Evolutionary conservation across 2,888 invertebrate species (phyloP).

Genomic region (Linnaemya tessellans): DNA sequence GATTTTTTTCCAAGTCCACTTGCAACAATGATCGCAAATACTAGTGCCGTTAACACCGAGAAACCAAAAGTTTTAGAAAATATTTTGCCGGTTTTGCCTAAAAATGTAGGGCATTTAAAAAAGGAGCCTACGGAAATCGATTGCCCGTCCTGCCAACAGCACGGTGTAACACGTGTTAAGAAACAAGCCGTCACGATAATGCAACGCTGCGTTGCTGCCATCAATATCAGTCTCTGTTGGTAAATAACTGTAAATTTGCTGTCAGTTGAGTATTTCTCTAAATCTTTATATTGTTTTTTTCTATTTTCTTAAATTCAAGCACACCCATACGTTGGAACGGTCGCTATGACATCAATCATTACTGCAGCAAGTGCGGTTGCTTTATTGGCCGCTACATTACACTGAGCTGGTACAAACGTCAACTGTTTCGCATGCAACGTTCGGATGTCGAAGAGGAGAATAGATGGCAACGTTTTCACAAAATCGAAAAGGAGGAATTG

Average conservation of each 20-base stretch:
- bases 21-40: conserved; percentile 37
- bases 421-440: conserved; percentile 78
- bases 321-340: conserved; percentile 79
- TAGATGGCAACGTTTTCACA: conserved; percentile 77
- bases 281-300: background rate
- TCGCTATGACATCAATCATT: conserved; percentile 80
- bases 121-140: conserved; percentile 76
- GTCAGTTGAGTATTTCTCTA: background rate
- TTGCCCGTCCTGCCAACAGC: conserved; percentile 78
- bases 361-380: conserved; percentile 81
- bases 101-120: conserved; percentile 77
- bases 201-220: conserved; percentile 75
- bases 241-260: conserved; percentile 65
- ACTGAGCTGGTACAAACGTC: conserved; percentile 80
- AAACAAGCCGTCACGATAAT: conserved; percentile 76
- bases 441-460: conserved; percentile 77
- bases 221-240: conserved; percentile 80
- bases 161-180: conserved; percentile 74
- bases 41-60: conserved; percentile 24
- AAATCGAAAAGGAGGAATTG: conserved; percentile 77
- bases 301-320: conserved; percentile 70
- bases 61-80: conserved; percentile 62
- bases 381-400: conserved; percentile 80
- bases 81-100: conserved; percentile 76
- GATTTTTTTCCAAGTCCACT: background rate